Percentiles rank a stretch among this genome's conserved stretches.
These are phyloP conservation scores for Steinernema khuongi DNA, from an alignment of 1,140 invertebrate genomes.

Conservation along the genomic window DNA sequence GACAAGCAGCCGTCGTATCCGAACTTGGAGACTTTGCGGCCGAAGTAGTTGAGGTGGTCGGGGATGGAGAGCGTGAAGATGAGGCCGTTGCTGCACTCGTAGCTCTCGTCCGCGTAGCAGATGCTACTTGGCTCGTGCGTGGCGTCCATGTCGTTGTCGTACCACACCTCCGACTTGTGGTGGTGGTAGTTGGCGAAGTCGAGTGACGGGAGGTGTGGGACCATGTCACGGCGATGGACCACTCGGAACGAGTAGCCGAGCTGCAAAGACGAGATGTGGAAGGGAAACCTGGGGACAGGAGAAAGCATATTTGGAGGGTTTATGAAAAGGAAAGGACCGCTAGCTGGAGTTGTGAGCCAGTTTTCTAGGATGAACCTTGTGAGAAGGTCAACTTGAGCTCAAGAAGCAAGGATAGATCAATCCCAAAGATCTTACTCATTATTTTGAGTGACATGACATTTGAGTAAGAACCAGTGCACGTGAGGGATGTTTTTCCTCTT, in stretches of 20 bases:
- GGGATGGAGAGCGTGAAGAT: conserved; percentile 20
- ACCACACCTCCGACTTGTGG: conserved; percentile 35
- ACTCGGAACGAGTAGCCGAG: conserved; percentile 25
- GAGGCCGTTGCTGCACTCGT: conserved; percentile 23
- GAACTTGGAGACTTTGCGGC: conserved; percentile 21
- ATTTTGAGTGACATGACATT: no score
- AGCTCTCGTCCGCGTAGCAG: conserved; percentile 23
- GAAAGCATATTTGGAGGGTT: no score
- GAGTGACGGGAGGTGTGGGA: conserved; percentile 25
- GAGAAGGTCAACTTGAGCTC: no score
- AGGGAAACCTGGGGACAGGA: no score
- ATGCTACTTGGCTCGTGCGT: conserved; percentile 14
- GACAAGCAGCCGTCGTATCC: conserved; percentile 18
- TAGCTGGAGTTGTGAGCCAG: no score
- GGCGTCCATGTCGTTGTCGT: conserved; percentile 25
- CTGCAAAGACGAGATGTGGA: not conserved
- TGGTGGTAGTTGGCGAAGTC: conserved; percentile 30
- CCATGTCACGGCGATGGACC: conserved; percentile 25
- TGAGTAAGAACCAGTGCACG: no score
- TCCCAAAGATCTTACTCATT: no score
- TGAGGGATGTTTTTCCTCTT: not conserved
- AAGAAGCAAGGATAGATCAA: no score
- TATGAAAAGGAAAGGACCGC: no score
- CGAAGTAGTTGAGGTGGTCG: conserved; percentile 29
- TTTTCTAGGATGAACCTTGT: no score